A percentile compares a stretch with the other conserved stretches of the same genome.
Evolutionary conservation across 2,888 invertebrate species (phyloP).

Genomic region (Blera fallax): DNA sequence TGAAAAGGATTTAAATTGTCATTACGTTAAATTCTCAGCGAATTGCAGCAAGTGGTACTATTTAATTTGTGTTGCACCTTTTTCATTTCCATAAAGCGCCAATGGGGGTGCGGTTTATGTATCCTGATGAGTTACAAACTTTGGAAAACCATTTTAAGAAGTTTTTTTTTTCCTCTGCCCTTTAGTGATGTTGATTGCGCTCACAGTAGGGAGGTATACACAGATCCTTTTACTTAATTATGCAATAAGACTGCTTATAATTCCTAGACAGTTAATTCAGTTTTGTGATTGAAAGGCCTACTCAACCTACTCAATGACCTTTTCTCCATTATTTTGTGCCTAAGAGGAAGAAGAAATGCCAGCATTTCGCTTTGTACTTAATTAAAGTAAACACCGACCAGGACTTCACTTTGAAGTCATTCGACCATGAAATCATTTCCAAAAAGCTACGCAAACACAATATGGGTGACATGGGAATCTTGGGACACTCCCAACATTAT

Average conservation of each 20-base stretch:
- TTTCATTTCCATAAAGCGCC: not conserved
- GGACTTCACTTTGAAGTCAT: constrained; percentile 30
- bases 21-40: not conserved
- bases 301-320: not conserved
- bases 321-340: not conserved
- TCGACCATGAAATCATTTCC: constrained; percentile 37
- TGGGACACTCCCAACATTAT: not conserved
- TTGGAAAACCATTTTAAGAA: not conserved
- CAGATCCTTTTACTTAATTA: constrained; percentile 18
- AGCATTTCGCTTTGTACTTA: constrained; percentile 44
- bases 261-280: constrained; percentile 33
- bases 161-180: not conserved
- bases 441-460: not conserved
- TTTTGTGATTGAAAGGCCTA: constrained; percentile 20
- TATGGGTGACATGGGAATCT: not conserved
- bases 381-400: constrained; percentile 54
- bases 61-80: constrained; percentile 10
- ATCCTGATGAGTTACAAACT: not conserved
- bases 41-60: not conserved
- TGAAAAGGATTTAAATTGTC: not conserved
- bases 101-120: not conserved
- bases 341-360: not conserved
- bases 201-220: not conserved
- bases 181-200: not conserved
- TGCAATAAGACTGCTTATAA: not conserved